These are phyloP conservation scores for Ophthalmotilapia sp. DNA, from an alignment of 2,113 vertebrate genomes.

Conservation along the genomic window DNA sequence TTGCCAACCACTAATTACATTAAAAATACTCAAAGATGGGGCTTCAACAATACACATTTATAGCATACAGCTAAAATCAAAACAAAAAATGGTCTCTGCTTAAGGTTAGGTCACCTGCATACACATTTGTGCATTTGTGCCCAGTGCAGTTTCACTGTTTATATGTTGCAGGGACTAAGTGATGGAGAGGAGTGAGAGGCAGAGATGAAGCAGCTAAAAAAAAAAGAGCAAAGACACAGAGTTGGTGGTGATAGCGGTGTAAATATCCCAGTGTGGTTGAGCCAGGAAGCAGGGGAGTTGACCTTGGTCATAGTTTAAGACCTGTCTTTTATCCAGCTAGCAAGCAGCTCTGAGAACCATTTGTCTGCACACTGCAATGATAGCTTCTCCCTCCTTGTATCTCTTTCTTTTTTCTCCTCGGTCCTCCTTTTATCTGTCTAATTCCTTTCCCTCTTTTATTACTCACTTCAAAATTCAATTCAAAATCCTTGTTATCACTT, in stretches of 20 bases:
- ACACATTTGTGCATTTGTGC: background rate
- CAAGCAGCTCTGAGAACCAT: constrained; percentile 30
- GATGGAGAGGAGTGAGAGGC: background rate
- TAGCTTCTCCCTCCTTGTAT: background rate
- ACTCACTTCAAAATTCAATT: constrained; percentile 9
- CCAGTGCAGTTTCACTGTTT: background rate
- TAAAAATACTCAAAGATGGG: background rate
- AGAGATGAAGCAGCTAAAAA: background rate
- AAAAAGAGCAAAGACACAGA: constrained; percentile 4
- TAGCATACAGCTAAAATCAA: background rate
- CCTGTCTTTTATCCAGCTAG: constrained; percentile 51
- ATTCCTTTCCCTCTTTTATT: background rate
- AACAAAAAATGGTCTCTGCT: background rate
- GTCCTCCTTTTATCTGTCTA: constrained; percentile 4
- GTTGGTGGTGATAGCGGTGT: constrained; percentile 14
- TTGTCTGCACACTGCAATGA: constrained; percentile 29
- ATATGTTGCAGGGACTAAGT: background rate
- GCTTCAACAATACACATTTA: background rate
- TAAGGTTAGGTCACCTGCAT: background rate
- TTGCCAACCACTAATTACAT: background rate
- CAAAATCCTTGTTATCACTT: constrained; percentile 19
- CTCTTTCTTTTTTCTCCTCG: background rate
- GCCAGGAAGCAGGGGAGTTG: constrained; percentile 32
- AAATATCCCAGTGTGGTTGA: constrained; percentile 56
- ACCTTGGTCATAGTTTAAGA: constrained; percentile 68